These are phyloP conservation scores for Drosophila nebulosa DNA, from an alignment of 1,140 invertebrate species.

Conservation along the genomic window DNA sequence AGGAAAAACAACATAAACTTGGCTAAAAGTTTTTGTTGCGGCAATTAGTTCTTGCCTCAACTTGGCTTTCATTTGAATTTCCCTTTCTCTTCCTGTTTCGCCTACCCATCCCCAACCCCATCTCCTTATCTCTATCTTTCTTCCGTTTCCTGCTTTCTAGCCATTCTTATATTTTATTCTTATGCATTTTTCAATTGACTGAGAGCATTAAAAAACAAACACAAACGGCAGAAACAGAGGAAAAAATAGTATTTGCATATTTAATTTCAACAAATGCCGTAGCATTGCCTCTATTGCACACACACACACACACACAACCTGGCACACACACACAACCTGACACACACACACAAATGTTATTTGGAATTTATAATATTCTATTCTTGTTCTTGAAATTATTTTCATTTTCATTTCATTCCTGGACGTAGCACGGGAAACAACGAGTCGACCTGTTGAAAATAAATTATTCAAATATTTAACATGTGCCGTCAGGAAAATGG, in stretches of 20 bases:
- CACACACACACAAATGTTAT: conserved; percentile 37
- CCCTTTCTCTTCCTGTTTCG: conserved; percentile 2
- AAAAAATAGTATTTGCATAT: conserved; percentile 57
- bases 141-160: conserved; percentile 30
- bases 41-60: conserved; percentile 38
- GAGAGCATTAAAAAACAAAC: conserved; percentile 1
- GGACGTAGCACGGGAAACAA: not conserved
- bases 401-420: conserved; percentile 15
- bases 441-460: not conserved
- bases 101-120: not conserved
- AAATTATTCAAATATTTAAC: not conserved
- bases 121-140: not conserved
- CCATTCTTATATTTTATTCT: conserved; percentile 50
- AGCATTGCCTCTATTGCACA: not conserved
- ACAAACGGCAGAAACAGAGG: conserved; percentile 18
- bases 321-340: conserved; percentile 15
- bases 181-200: conserved; percentile 62
- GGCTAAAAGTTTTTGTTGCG: conserved; percentile 25
- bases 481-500: not conserved
- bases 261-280: conserved; percentile 59
- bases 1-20: conserved; percentile 23
- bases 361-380: conserved; percentile 57
- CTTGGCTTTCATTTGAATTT: conserved; percentile 23
- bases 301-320: not conserved
- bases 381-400: conserved; percentile 45